phyloP scores from a whole-genome alignment of 1,140 invertebrate genomes.

The Meloidogyne exigua region DNA sequence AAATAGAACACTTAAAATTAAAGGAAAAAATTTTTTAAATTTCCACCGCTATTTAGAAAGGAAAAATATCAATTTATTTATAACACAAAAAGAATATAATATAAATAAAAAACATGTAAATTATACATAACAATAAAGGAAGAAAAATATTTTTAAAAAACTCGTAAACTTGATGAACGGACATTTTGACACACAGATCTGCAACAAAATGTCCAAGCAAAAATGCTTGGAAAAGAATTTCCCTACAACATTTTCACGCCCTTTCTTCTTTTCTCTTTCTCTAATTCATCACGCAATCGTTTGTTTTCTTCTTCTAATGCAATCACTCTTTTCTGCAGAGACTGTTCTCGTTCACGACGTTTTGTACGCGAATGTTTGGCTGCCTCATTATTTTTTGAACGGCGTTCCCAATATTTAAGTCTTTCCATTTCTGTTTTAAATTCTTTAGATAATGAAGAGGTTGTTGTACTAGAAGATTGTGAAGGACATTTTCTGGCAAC shows the following conservation, averaged over 20 bases:
- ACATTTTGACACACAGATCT: neutral
- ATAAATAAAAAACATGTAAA: no score
- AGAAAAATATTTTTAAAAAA: neutral
- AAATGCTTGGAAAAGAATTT: neutral
- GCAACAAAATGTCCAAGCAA: no score
- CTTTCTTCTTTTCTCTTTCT: slow-evolving; percentile 7
- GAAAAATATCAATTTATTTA: no score
- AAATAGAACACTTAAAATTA: no score
- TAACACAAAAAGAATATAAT: no score
- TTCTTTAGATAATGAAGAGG: neutral
- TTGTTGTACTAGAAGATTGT: no score
- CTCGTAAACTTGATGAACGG: no score
- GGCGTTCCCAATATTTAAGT: slow-evolving; percentile 30
- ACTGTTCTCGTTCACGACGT: slow-evolving; percentile 35
- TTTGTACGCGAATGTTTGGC: slow-evolving; percentile 44
- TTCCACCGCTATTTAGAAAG: no score
- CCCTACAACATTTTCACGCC: neutral
- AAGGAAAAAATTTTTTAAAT: no score
- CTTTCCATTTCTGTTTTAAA: slow-evolving; percentile 26
- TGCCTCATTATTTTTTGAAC: slow-evolving; percentile 41
- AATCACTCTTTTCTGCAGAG: slow-evolving; percentile 20
- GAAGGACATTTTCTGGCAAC: neutral
- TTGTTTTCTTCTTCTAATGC: slow-evolving; percentile 16
- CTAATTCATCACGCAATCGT: slow-evolving; percentile 17
- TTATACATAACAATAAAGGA: no score